Base-by-base conservation (phyloP, 1,140 invertebrate species). In the Cotesia chilonis region DNA sequence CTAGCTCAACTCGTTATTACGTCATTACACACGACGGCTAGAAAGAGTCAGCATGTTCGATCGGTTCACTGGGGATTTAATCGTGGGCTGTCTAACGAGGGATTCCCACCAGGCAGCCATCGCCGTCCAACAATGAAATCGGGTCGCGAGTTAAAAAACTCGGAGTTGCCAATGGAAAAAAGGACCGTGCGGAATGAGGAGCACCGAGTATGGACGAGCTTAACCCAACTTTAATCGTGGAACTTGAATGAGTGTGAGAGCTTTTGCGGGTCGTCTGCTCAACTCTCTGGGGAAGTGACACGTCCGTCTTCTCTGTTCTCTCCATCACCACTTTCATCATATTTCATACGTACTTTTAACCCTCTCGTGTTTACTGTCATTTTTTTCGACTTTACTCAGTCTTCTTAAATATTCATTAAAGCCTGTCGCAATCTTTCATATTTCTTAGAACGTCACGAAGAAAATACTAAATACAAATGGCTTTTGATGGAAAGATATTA, bases 41-140 rank as follows among this genome's bases (percentile, higher is more conserved):
- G 28, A 61, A 61, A 61, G 59, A 61, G 59, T 61, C 59, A 61
- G 59, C 59, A 28, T 4, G 28, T 35, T 61, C 20, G 28, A 55
- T 55, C 17, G 41, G 6, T 55, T 55, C 54, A n/a, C 17, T 20
- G 12, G 54, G 17, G 54, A 55, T 55, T 55, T 55, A 20, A 14
- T 20, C 7, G 54, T 20, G 6, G 10, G 41, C 41, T 55, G 54
- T 55, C 54, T 55, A 55, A 55, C 54, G 54, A 55, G 54, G 54
- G 54, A 55, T 55, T 55, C 17, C 54, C 54, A 55, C 6, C 0
- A 55, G n/a, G 41, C 17, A 55, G n/a, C 54, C 12, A n/a, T n/a
- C 54, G 4, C n/a, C 17, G 17, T 4, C 54, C 17, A n/a, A 20
- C 54, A 55, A 55, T 55, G 17, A 55, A 55, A 55, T 55, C 54